Percentiles rank a stretch among this genome's conserved stretches.
phyloP scores from a whole-genome alignment of 2,113 vertebrate genomes.

The Galeopterus variegatus region DNA sequence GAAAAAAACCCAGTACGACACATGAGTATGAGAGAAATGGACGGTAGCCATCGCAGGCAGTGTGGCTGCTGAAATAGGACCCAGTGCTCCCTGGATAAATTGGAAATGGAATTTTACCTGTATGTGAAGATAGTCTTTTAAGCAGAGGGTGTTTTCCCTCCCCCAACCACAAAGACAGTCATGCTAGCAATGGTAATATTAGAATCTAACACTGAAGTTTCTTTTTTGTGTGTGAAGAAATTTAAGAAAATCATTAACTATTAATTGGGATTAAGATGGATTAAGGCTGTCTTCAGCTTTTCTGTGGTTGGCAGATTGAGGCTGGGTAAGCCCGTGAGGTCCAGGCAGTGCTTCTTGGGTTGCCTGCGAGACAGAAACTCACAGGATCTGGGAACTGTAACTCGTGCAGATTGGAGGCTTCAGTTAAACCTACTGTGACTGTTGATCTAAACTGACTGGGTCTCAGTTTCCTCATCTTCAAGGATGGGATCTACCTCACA shows the following conservation, averaged over 20 bases:
- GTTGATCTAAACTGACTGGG: fast-evolving
- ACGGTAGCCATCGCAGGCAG: not conserved
- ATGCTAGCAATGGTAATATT: not conserved
- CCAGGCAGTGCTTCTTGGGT: not conserved
- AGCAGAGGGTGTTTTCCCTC: not conserved
- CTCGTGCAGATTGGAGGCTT: not conserved
- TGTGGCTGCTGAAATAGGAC: not conserved
- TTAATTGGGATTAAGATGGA: not conserved
- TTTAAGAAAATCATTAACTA: not conserved
- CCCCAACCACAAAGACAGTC: not conserved
- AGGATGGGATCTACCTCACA: not conserved
- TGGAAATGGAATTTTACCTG: slow-evolving; percentile 44
- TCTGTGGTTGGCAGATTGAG: not conserved
- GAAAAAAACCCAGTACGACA: not conserved
- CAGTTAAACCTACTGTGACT: not conserved
- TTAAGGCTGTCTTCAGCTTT: not conserved
- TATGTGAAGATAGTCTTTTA: not conserved
- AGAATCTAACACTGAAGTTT: not conserved
- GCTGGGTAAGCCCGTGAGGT: not conserved
- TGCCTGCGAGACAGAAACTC: not conserved
- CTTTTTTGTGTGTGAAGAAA: not conserved
- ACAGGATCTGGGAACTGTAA: not conserved
- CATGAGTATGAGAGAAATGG: not conserved
- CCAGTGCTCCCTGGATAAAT: not conserved
- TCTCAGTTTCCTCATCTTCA: not conserved